phyloP scores from a whole-genome alignment of 2,797 vertebrate genomes.

The Apodemus agrarius region DNA sequence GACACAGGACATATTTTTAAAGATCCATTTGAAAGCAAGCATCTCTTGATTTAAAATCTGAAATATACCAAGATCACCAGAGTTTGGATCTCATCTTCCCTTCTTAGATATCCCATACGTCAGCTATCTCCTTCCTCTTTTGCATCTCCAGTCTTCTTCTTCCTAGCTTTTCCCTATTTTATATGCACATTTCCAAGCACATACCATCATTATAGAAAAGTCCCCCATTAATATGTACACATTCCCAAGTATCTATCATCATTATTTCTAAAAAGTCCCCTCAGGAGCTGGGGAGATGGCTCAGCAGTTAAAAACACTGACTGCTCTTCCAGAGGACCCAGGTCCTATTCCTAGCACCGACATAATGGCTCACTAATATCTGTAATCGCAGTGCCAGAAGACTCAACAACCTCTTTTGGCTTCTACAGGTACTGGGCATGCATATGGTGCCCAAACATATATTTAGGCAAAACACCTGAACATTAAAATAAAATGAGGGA shows the following conservation, averaged over 20 bases:
- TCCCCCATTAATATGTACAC: background rate
- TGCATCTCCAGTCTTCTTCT: background rate
- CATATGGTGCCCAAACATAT: background rate
- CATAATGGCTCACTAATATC: background rate
- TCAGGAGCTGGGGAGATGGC: background rate
- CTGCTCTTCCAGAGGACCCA: background rate
- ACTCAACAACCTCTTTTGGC: background rate
- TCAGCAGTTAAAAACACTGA: background rate
- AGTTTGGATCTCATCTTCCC: slow-evolving; percentile 13
- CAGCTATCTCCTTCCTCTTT: slow-evolving; percentile 19
- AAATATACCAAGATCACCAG: background rate
- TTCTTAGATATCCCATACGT: slow-evolving; percentile 12
- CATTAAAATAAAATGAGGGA: background rate
- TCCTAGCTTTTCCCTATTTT: background rate
- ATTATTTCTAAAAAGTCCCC: background rate
- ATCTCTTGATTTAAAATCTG: slow-evolving; percentile 35
- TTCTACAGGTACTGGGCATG: background rate
- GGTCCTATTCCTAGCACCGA: background rate
- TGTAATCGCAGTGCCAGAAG: background rate
- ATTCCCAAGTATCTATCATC: background rate
- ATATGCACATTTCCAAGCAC: background rate
- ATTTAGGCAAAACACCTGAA: background rate
- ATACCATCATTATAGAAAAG: background rate
- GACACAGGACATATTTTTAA: background rate
- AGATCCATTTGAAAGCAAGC: background rate